Evolutionary conservation across 1,140 invertebrate species (phyloP).

Genomic region (Meloidogyne chitwoodi): DNA sequence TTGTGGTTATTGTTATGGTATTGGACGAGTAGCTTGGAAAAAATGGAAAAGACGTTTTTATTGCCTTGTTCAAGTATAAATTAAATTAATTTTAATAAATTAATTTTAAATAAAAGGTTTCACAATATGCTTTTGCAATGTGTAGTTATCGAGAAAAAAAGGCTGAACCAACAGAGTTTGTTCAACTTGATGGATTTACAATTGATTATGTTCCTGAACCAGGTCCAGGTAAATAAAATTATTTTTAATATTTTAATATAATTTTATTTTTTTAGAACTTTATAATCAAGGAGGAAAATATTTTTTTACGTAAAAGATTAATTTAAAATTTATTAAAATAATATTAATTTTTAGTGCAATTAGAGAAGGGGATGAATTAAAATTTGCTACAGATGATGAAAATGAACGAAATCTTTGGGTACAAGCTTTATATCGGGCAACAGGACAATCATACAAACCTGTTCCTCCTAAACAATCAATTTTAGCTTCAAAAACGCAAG

Average conservation of each 20-base stretch:
- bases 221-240: conserved; percentile 70
- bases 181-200: conserved; percentile 96
- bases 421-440: conserved; percentile 88
- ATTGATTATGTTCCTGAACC: conserved; percentile 93
- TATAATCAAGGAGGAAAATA: conserved; percentile 79
- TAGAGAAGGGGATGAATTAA: conserved; percentile 91
- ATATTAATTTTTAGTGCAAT: conserved; percentile 81
- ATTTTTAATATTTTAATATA: not conserved
- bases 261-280: conserved; percentile 54
- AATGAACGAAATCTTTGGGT: conserved; percentile 98
- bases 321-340: not conserved
- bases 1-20: conserved; percentile 83
- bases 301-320: conserved; percentile 65
- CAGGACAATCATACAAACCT: conserved; percentile 96
- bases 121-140: conserved; percentile 99
- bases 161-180: conserved; percentile 97
- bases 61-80: conserved; percentile 80
- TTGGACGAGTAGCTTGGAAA: conserved; percentile 96
- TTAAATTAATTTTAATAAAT: not conserved
- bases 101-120: conserved; percentile 66
- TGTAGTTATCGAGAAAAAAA: conserved; percentile 99
- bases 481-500: conserved; percentile 52
- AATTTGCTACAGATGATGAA: conserved; percentile 94
- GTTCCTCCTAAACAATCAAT: conserved; percentile 73
- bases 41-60: conserved; percentile 99